Conservation (phyloP, 2,113 vertebrate species). For the Crotalus horridus region DNA sequence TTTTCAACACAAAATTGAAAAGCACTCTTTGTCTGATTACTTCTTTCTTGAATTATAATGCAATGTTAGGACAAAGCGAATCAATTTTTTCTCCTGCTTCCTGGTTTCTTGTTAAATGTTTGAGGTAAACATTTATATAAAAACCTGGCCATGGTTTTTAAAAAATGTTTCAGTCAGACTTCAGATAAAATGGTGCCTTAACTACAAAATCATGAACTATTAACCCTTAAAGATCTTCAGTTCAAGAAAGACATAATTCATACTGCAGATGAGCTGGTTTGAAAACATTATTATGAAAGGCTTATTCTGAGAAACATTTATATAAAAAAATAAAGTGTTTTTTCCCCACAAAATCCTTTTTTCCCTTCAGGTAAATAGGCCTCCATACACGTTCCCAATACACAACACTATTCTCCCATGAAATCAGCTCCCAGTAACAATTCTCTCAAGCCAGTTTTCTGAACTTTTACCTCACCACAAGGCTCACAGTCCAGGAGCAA, state of each 20-base stretch:
- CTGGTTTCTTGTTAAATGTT: neutral
- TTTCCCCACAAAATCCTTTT: neutral
- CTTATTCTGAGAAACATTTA: neutral
- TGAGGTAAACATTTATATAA: neutral
- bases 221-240: neutral
- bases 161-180: neutral
- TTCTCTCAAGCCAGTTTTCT: neutral
- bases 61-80: neutral
- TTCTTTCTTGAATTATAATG: neutral
- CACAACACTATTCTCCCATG: neutral
- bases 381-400: neutral
- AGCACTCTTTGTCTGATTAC: neutral
- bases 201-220: neutral
- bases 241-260: neutral
- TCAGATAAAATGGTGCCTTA: neutral
- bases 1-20: neutral
- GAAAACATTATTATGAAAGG: neutral
- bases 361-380: neutral
- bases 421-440: neutral
- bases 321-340: neutral
- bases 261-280: neutral
- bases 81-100: neutral
- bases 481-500: neutral
- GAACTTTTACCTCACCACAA: neutral
- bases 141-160: neutral